A percentile compares a stretch with the other conserved stretches of the same genome.
These are phyloP conservation scores for Macroteleia sp. DNA, from an alignment of 2,888 invertebrate genomes.

Conservation along the genomic window DNA sequence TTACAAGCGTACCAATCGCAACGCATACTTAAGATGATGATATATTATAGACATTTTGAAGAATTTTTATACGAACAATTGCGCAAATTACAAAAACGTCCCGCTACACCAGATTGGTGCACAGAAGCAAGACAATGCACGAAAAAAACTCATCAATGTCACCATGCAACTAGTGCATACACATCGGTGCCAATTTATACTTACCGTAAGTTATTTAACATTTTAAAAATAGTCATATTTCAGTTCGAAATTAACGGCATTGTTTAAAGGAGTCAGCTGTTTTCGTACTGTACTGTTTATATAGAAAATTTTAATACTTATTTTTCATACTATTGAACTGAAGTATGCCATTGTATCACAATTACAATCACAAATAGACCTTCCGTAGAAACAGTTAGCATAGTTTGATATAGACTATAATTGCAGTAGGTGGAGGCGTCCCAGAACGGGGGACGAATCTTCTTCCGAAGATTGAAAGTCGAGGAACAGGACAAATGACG, in stretches of 20 bases:
- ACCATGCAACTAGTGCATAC: slow-evolving; percentile 95
- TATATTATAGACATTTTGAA: slow-evolving; percentile 88
- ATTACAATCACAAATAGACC: slow-evolving; percentile 27
- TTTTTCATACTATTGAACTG: no score
- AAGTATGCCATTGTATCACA: slow-evolving; percentile 14
- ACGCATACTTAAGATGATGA: no score
- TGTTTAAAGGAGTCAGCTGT: no score
- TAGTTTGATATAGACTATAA: slow-evolving; percentile 82
- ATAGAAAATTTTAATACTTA: no score
- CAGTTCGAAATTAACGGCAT: no score
- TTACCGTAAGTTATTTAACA: slow-evolving; percentile 75
- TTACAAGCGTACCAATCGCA: no score
- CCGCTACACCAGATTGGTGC: slow-evolving; percentile 83
- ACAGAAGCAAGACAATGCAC: slow-evolving; percentile 93
- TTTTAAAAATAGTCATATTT: slow-evolving; percentile 10
- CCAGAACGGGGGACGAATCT: slow-evolving; percentile 77
- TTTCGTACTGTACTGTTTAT: no score
- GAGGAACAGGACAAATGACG: slow-evolving; percentile 82
- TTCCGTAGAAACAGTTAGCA: slow-evolving; percentile 74
- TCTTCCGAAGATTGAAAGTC: slow-evolving; percentile 82
- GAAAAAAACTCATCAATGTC: slow-evolving; percentile 94
- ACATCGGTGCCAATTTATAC: slow-evolving; percentile 89
- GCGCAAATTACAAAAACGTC: slow-evolving; percentile 90
- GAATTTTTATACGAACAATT: slow-evolving; percentile 94
- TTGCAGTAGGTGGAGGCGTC: slow-evolving; percentile 82